phyloP scores from a whole-genome alignment of 2,888 invertebrate species.

The Selenia dentaria region DNA sequence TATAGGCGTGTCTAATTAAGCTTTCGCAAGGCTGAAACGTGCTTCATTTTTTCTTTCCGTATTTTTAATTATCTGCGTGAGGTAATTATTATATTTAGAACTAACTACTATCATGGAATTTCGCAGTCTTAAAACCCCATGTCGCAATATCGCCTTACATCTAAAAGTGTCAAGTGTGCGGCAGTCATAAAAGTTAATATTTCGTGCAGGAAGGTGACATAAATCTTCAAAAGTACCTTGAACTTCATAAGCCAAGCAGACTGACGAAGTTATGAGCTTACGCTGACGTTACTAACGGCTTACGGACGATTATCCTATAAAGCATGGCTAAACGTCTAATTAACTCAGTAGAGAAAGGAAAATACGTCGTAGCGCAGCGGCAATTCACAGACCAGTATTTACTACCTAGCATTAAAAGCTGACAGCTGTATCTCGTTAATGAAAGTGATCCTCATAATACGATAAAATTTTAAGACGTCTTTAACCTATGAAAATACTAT shows the following conservation, averaged over 20 bases:
- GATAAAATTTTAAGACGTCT: too few relatives aligned
- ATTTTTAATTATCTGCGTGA: too few relatives aligned
- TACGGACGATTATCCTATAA: constrained; percentile 16
- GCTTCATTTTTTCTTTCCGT: too few relatives aligned
- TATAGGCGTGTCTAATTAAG: too few relatives aligned
- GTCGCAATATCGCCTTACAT: background rate
- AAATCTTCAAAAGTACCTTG: constrained; percentile 21
- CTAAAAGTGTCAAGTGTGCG: constrained; percentile 4
- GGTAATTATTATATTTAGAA: too few relatives aligned
- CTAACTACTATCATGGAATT: too few relatives aligned
- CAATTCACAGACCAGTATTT: constrained; percentile 3
- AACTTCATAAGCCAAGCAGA: constrained; percentile 20
- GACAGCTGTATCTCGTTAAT: background rate
- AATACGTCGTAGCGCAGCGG: background rate
- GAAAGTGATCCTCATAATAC: too few relatives aligned
- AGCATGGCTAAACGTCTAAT: constrained; percentile 19
- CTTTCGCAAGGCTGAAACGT: too few relatives aligned
- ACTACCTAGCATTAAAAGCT: too few relatives aligned
- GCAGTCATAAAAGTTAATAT: constrained; percentile 8
- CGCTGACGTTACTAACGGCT: constrained; percentile 22
- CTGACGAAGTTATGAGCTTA: constrained; percentile 21
- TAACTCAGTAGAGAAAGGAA: constrained; percentile 9
- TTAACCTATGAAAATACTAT: too few relatives aligned
- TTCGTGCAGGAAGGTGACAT: constrained; percentile 23
- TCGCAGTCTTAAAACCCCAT: too few relatives aligned